Percentiles rank a stretch among this genome's conserved stretches.
phyloP scores from a whole-genome alignment of 2,113 vertebrate species.

The Pterocles orientalis region DNA sequence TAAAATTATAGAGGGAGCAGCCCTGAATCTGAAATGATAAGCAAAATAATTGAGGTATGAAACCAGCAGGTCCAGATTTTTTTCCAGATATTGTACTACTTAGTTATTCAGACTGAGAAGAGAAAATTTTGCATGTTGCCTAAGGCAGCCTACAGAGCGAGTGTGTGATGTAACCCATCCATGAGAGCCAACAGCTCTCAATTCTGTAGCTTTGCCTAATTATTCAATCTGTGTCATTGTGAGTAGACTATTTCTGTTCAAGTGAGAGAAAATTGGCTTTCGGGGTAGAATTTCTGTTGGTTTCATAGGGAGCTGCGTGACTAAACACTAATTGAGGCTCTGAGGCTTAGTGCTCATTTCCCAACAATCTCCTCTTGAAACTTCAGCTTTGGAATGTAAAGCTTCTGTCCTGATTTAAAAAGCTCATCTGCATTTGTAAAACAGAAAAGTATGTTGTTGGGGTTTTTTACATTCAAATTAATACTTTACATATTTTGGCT shows the following conservation, averaged over 20 bases:
- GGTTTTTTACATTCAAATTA: neutral
- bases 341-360: neutral
- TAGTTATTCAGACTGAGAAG: neutral
- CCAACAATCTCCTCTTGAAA: neutral
- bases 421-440: conserved; percentile 13
- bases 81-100: neutral
- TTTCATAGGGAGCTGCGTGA: neutral
- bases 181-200: neutral
- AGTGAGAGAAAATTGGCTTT: conserved; percentile 31
- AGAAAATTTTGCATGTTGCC: neutral
- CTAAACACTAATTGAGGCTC: conserved; percentile 23
- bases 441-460: neutral
- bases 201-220: conserved; percentile 10
- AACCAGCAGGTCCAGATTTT: neutral
- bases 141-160: neutral
- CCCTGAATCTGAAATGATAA: neutral
- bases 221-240: conserved; percentile 42
- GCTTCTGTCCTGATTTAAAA: neutral
- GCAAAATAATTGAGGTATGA: neutral
- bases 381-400: conserved; percentile 16
- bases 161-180: neutral
- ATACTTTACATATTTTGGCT: neutral
- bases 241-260: conserved; percentile 41
- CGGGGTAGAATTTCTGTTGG: neutral
- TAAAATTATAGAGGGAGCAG: neutral